A percentile compares a stretch with the other conserved stretches of the same genome.
phyloP scores from a whole-genome alignment of 2,113 vertebrate species.

The Melanotaenia duboulayi region DNA sequence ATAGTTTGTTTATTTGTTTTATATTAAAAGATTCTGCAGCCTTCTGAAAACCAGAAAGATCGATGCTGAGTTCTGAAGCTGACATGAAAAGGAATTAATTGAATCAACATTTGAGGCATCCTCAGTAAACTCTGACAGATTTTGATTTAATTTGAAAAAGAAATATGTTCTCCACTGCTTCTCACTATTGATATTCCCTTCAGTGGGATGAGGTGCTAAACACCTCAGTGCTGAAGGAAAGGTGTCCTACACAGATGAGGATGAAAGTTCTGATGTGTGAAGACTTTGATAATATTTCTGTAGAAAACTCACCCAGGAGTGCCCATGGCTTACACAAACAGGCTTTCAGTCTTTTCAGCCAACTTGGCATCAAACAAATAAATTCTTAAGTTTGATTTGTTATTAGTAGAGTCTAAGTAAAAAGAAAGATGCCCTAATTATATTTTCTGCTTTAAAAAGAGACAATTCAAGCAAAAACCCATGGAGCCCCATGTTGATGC shows the following conservation, averaged over 20 bases:
- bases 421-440: too few relatives aligned
- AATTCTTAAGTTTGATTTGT: too few relatives aligned
- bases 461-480: too few relatives aligned
- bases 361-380: too few relatives aligned
- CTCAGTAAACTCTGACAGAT: constrained; percentile 3
- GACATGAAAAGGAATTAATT: constrained; percentile 11
- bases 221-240: neutral
- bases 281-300: too few relatives aligned
- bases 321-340: too few relatives aligned
- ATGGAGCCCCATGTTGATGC: too few relatives aligned
- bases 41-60: constrained; percentile 1
- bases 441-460: too few relatives aligned
- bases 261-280: too few relatives aligned
- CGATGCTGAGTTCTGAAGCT: neutral
- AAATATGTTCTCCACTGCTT: neutral
- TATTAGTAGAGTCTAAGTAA: too few relatives aligned
- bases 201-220: neutral
- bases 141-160: neutral
- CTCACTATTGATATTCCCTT: neutral
- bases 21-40: neutral
- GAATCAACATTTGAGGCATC: neutral
- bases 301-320: too few relatives aligned
- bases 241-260: neutral
- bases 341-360: too few relatives aligned
- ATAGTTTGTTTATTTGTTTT: constrained; percentile 6